A percentile compares a stretch with the other conserved stretches of the same genome.
These are phyloP conservation scores for Chrysoperla carnea DNA, from an alignment of 1,140 invertebrate genomes.

Conservation along the genomic window DNA sequence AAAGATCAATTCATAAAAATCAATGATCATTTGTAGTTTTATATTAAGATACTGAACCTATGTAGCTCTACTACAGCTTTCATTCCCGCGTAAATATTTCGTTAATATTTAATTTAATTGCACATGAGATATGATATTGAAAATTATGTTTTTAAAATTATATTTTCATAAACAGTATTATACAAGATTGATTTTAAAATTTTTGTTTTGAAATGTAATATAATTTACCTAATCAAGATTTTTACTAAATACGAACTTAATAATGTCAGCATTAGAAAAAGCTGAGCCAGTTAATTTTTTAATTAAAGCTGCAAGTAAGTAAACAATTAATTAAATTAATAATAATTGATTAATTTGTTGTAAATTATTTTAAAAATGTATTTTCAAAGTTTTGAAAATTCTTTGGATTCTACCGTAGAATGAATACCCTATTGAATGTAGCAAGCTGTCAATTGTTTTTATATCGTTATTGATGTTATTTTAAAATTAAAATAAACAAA, in stretches of 20 bases:
- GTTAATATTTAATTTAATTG: no score
- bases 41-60: no score
- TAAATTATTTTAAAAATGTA: neutral
- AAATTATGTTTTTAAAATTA: no score
- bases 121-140: no score
- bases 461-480: neutral
- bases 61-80: no score
- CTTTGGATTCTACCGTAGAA: conserved; percentile 6
- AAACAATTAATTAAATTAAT: neutral
- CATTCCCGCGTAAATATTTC: no score
- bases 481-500: neutral
- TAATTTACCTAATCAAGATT: no score
- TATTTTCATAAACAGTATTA: no score
- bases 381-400: conserved; percentile 3
- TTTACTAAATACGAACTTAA: neutral
- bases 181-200: no score
- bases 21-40: no score
- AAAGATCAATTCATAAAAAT: no score
- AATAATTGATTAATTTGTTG: neutral
- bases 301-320: conserved; percentile 21
- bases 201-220: no score
- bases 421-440: conserved; percentile 2
- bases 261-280: conserved; percentile 7
- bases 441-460: conserved; percentile 1
- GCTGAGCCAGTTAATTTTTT: conserved; percentile 20